These are phyloP conservation scores for Spheniscus mendiculus DNA, from an alignment of 2,113 vertebrate species.

Conservation along the genomic window DNA sequence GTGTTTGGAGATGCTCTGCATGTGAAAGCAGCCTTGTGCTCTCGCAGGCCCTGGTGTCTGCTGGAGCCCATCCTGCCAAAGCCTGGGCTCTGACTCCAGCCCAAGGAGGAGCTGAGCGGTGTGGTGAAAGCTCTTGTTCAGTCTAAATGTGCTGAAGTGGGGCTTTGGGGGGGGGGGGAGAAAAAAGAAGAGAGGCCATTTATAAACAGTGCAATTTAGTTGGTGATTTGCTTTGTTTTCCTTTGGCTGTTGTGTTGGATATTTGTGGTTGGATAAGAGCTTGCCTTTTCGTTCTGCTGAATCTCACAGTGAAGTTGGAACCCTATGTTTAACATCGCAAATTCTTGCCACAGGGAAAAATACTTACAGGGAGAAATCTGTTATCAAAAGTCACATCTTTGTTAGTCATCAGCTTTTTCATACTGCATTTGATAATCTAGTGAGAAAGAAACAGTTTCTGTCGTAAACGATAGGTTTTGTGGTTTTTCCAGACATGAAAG, in stretches of 20 bases:
- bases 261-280: constrained; percentile 36
- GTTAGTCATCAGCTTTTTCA: constrained; percentile 32
- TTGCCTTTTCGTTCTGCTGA: constrained; percentile 11
- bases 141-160: neutral
- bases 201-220: neutral
- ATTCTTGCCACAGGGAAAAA: neutral
- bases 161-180: neutral
- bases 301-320: neutral
- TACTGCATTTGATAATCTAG: neutral
- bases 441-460: constrained; percentile 25
- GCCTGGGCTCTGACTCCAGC: neutral
- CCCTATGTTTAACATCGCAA: neutral
- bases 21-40: neutral
- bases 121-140: neutral
- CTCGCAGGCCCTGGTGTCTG: neutral
- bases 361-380: neutral
- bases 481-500: constrained; percentile 40
- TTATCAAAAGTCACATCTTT: constrained; percentile 38
- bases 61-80: neutral
- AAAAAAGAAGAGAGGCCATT: neutral
- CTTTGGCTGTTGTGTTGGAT: constrained; percentile 52
- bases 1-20: neutral
- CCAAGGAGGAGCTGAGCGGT: neutral
- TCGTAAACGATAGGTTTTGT: neutral
- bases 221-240: constrained; percentile 35